Evolutionary conservation across 92 coral and sea anemone species (phyloP).

Genomic region (Phenganax subtilis): DNA sequence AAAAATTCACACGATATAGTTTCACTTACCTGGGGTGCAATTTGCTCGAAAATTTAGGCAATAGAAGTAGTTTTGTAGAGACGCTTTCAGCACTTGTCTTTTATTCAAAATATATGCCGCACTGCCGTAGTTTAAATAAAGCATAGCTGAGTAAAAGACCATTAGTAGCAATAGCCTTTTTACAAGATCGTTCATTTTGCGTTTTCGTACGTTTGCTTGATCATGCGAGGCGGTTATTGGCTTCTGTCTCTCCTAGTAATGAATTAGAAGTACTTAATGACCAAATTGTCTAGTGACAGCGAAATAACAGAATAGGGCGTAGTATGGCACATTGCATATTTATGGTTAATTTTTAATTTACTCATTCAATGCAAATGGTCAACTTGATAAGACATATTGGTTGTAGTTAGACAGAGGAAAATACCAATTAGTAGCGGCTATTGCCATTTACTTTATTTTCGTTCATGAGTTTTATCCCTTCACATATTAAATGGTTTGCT

Average conservation of each 20-base stretch:
- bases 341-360: not conserved
- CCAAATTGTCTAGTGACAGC: not conserved
- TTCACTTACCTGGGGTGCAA: conserved; percentile 21
- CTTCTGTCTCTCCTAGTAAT: conserved; percentile 17
- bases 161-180: conserved; percentile 69
- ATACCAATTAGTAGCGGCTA: too few relatives aligned
- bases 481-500: not conserved
- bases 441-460: not conserved
- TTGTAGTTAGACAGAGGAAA: too few relatives aligned
- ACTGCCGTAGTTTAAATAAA: conserved; percentile 59
- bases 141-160: conserved; percentile 63
- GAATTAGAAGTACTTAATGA: not conserved
- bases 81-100: conserved; percentile 39
- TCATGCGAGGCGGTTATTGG: conserved; percentile 20
- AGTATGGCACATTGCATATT: too few relatives aligned
- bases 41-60: conserved; percentile 47
- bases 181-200: conserved; percentile 61
- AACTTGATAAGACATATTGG: not conserved
- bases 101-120: conserved; percentile 52
- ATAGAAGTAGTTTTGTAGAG: conserved; percentile 43
- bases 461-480: not conserved
- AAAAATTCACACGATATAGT: too few relatives aligned
- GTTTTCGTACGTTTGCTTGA: conserved; percentile 59
- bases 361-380: not conserved
- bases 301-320: too few relatives aligned